A percentile compares a stretch with the other conserved stretches of the same genome.
Evolutionary conservation across 64 coral and sea anemone genomes (phyloP).

Genomic region (Stichodactyla helianthus): DNA sequence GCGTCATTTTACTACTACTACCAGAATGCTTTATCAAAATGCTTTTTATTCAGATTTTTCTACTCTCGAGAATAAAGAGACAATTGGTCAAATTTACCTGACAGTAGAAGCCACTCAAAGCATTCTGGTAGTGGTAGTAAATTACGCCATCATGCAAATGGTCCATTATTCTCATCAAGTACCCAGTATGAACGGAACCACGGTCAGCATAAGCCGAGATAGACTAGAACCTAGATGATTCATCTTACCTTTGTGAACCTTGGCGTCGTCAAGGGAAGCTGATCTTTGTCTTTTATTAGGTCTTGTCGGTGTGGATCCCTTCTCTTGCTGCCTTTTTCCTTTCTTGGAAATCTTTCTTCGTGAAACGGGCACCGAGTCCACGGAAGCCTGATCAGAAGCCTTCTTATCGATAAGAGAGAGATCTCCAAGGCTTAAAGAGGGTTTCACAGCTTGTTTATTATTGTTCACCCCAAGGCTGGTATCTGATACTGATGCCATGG

Average conservation of each 20-base stretch:
- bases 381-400: slow-evolving; percentile 1
- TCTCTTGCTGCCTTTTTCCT: neutral
- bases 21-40: too few species aligned
- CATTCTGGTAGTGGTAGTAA: too few species aligned
- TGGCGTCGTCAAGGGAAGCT: slow-evolving; percentile 73
- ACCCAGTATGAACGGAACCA: neutral
- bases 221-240: neutral
- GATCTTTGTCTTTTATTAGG: slow-evolving; percentile 58
- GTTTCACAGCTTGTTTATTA: slow-evolving; percentile 35
- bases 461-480: slow-evolving; percentile 21
- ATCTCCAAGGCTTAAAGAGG: slow-evolving; percentile 69
- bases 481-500: slow-evolving; percentile 40
- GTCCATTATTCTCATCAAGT: too few species aligned
- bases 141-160: too few species aligned
- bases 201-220: neutral
- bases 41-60: too few species aligned
- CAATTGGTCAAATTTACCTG: too few species aligned
- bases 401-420: slow-evolving; percentile 68
- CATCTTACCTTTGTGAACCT: slow-evolving; percentile 55
- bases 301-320: neutral
- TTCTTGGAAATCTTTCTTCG: neutral
- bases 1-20: too few species aligned
- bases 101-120: too few species aligned
- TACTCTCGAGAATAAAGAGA: too few species aligned
- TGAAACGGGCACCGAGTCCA: slow-evolving; percentile 5